Evolutionary conservation across 1,140 invertebrate genomes (phyloP).

Genomic region (Drosophila cardini): DNA sequence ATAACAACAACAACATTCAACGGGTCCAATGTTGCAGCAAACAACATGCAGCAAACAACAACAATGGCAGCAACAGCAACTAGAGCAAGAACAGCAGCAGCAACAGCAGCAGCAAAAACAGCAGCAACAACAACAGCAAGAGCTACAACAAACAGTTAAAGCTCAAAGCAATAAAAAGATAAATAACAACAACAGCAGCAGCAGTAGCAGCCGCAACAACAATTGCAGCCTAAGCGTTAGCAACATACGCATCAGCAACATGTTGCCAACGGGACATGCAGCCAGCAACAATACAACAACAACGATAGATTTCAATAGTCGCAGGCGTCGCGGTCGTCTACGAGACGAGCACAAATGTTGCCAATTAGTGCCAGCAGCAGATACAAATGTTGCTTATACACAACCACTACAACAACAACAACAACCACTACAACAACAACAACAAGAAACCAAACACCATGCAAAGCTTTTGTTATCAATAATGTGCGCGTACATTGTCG

Average conservation of each 20-base stretch:
- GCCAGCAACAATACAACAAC: constrained; percentile 50
- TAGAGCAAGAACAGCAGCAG: constrained; percentile 24
- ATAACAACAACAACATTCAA: constrained; percentile 59
- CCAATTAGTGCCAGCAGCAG: constrained; percentile 60
- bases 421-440: constrained; percentile 43
- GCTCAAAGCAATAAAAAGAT: constrained; percentile 33
- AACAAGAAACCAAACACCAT: constrained; percentile 48
- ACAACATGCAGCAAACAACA: constrained; percentile 77
- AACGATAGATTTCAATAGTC: constrained; percentile 84
- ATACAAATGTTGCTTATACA: constrained; percentile 44
- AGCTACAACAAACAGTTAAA: constrained; percentile 46
- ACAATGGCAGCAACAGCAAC: constrained; percentile 54
- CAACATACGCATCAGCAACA: constrained; percentile 43
- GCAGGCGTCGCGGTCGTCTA: constrained; percentile 79
- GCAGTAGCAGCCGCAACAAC: constrained; percentile 37
- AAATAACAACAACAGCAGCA: constrained; percentile 33
- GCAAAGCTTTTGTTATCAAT: constrained; percentile 74
- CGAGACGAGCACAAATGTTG: constrained; percentile 50
- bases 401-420: constrained; percentile 38
- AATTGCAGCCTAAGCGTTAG: constrained; percentile 13
- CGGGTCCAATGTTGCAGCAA: constrained; percentile 81
- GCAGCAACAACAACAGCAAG: constrained; percentile 27
- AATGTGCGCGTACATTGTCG: constrained; percentile 68
- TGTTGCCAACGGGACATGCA: constrained; percentile 49
- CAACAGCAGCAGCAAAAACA: constrained; percentile 31